Conservation (phyloP, 2,797 vertebrate species). For the Thaleichthys pacificus region DNA sequence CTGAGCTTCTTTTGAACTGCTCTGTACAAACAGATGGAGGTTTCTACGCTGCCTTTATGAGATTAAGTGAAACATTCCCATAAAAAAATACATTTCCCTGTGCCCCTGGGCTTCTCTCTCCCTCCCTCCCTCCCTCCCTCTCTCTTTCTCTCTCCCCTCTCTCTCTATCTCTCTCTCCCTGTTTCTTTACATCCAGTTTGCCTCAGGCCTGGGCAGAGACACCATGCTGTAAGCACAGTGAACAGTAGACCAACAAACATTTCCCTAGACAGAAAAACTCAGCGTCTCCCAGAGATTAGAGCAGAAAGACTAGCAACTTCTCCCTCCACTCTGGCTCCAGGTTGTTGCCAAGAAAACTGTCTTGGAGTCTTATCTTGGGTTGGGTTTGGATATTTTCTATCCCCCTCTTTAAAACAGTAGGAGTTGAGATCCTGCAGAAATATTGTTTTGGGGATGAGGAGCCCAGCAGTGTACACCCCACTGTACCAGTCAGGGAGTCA, state of each 20-base stretch:
- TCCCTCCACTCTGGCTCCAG: conserved; percentile 2
- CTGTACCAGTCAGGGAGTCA: too few relatives aligned
- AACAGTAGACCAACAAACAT: conserved; percentile 57
- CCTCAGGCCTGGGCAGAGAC: conserved; percentile 61
- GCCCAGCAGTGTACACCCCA: too few relatives aligned
- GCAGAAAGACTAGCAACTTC: conserved; percentile 34
- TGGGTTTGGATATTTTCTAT: conserved; percentile 39
- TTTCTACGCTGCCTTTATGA: conserved; percentile 74
- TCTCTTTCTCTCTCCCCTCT: conserved; percentile 8
- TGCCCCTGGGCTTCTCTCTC: conserved; percentile 28
- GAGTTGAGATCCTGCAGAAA: neutral
- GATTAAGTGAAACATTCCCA: conserved; percentile 78
- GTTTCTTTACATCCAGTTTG: conserved; percentile 16
- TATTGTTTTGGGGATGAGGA: neutral
- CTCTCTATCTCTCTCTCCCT: conserved; percentile 17
- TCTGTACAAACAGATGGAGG: conserved; percentile 69
- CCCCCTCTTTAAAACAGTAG: neutral
- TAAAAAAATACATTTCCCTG: conserved; percentile 65
- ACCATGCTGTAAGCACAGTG: conserved; percentile 45
- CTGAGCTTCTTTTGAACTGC: conserved; percentile 69
- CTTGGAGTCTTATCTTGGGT: conserved; percentile 52
- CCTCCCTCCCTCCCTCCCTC: conserved; percentile 4
- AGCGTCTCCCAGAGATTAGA: conserved; percentile 43
- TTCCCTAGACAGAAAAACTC: conserved; percentile 46
- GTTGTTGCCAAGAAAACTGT: conserved; percentile 48